Evolutionary conservation across 2,797 vertebrate species (phyloP), one percentile per base, ranked within the genome.

Genomic region (Sebastiscus albofasciatus): DNA sequence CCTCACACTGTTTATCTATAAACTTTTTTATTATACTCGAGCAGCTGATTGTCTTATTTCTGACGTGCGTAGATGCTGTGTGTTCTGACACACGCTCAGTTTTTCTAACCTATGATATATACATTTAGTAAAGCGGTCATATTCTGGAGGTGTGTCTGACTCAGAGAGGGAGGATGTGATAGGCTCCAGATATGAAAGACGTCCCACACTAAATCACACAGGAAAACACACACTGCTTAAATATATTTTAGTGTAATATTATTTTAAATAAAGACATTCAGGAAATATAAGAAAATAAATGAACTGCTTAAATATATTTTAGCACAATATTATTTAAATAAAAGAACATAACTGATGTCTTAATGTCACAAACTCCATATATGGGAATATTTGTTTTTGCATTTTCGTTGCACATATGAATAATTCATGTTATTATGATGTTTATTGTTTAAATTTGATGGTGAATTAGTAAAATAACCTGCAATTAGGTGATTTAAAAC

Each of bases 11-110:
- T n/a, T 71, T 16, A 62, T 49, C 64, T 26, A 8, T 1, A 31
- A 67, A 86, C 75, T 75, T 75, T 20, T 67, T 67, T 20, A 80
- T 69, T 26, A 39, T 39, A 67, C 33, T 60, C 20, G 61, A 71
- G 31, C 13, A 65, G 69, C 33, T 66, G 36, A 68, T 31, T 72
- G 22, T 70, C 74, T 58, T 20, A 8, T 55, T 18, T 55, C 14
- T 46, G 42, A 46, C 39, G 14, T 42, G 39, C 36, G 36, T 39
- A 39, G 36, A 39, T 39, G 13, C 36, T 39, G 36, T 39, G 36
- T 39, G 36, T 39, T 39, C 36, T 39, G 36, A 39, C 36, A 39
- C 36, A 39, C 39, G 39, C 14, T 42, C 39, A 52, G 85, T 11
- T 66, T 66, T 80, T 87, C 39, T 42, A 42, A 42, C 39, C 39